phyloP scores from a whole-genome alignment of 1,140 invertebrate genomes.

The Microplitis demolitor region DNA sequence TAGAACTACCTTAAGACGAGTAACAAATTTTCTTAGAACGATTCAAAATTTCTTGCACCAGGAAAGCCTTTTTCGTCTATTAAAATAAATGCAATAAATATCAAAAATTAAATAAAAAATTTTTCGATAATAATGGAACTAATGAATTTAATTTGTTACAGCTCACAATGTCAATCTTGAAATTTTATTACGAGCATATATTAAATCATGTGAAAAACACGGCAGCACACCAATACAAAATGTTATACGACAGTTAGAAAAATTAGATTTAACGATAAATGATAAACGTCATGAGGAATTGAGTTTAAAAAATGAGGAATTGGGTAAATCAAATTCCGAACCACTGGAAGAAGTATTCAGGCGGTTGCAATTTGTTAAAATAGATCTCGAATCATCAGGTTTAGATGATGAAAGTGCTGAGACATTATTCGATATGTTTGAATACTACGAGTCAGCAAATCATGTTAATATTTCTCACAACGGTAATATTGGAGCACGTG shows the following conservation, averaged over 20 bases:
- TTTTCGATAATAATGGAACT: constrained; percentile 1
- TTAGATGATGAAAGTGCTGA: constrained; percentile 73
- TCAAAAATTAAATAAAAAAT: too few species aligned
- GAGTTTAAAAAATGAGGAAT: constrained; percentile 60
- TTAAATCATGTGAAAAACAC: constrained; percentile 73
- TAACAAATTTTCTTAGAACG: too few species aligned
- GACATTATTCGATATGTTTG: constrained; percentile 88
- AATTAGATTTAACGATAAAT: constrained; percentile 8
- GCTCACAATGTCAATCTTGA: constrained; percentile 62
- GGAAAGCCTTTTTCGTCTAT: too few species aligned
- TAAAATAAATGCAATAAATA: too few species aligned
- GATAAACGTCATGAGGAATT: constrained; percentile 60
- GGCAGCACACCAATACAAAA: constrained; percentile 69
- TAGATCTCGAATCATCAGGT: constrained; percentile 71
- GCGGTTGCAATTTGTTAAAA: constrained; percentile 71
- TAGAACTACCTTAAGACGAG: too few species aligned
- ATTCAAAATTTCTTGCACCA: too few species aligned
- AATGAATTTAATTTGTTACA: constrained; percentile 52
- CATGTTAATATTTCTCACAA: constrained; percentile 81
- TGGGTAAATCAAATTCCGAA: constrained; percentile 70
- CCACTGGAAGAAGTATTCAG: constrained; percentile 78
- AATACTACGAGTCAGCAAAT: constrained; percentile 85
- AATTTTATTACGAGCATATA: constrained; percentile 73
- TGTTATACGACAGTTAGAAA: constrained; percentile 53
- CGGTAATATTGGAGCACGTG: constrained; percentile 72